These are phyloP conservation scores for Tachina fera DNA, from an alignment of 2,888 invertebrate species.

Conservation along the genomic window DNA sequence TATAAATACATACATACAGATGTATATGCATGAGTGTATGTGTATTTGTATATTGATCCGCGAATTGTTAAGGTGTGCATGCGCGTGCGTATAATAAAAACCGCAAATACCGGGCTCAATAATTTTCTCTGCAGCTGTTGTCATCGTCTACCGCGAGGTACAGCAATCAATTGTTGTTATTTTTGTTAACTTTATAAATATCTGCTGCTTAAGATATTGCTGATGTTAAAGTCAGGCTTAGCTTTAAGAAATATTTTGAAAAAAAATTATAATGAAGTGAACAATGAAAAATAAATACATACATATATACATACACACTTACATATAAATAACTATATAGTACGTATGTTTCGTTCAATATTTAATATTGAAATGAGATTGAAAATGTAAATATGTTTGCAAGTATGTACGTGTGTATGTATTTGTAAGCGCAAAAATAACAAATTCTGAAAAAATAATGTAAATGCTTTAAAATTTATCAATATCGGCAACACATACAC, in stretches of 20 bases:
- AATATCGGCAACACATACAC: slow-evolving; percentile 31
- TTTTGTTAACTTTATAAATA: slow-evolving; percentile 28
- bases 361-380: slow-evolving; percentile 45
- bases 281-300: slow-evolving; percentile 8
- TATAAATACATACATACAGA: too few relatives aligned
- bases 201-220: slow-evolving; percentile 19
- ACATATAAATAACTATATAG: background rate
- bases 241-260: slow-evolving; percentile 32
- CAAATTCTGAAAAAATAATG: slow-evolving; percentile 51
- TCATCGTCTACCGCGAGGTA: slow-evolving; percentile 42
- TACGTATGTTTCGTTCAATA: slow-evolving; percentile 33
- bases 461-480: slow-evolving; percentile 36
- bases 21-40: too few relatives aligned
- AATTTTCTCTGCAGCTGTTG: slow-evolving; percentile 51
- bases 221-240: slow-evolving; percentile 42
- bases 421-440: slow-evolving; percentile 24
- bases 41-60: background rate
- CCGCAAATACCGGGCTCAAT: slow-evolving; percentile 65
- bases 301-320: background rate
- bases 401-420: too few relatives aligned
- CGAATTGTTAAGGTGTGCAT: slow-evolving; percentile 71
- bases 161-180: slow-evolving; percentile 42
- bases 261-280: slow-evolving; percentile 56
- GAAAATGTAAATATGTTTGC: slow-evolving; percentile 1
- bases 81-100: slow-evolving; percentile 66